Conservation (phyloP, 2,797 vertebrate species). For the Alcedo atthis region DNA sequence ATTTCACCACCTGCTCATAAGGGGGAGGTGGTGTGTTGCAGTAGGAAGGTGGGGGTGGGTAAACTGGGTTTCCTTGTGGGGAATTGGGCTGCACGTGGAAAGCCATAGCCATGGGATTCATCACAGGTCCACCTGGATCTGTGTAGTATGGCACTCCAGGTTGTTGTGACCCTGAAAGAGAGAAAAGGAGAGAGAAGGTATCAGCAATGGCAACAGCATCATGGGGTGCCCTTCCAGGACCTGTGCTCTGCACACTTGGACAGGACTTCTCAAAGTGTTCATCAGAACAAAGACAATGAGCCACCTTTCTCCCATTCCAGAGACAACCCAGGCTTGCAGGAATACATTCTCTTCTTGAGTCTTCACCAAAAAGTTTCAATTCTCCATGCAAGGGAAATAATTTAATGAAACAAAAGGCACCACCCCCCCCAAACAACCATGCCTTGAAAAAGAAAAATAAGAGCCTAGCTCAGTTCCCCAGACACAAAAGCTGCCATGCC, state of each 20-base stretch:
- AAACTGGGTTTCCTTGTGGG: conserved; percentile 85
- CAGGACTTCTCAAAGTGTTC: background rate
- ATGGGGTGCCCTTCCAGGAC: background rate
- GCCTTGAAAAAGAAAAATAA: background rate
- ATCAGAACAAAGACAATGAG: background rate
- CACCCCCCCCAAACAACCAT: background rate
- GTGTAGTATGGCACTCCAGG: conserved; percentile 87
- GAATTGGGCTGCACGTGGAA: conserved; percentile 85
- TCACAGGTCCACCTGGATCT: conserved; percentile 82
- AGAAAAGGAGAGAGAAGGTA: background rate
- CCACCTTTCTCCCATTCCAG: background rate
- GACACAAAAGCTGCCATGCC: background rate
- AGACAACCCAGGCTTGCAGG: background rate
- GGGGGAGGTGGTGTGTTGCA: conserved; percentile 95
- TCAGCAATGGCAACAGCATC: background rate
- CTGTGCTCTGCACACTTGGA: background rate
- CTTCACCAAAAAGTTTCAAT: background rate
- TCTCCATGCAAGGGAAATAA: background rate
- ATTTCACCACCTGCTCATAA: conserved; percentile 93
- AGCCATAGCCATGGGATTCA: conserved; percentile 81
- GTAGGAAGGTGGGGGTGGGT: conserved; percentile 93
- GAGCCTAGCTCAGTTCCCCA: background rate
- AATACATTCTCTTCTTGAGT: background rate
- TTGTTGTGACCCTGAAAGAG: conserved; percentile 86
- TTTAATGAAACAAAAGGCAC: background rate